Conservation (phyloP, 1,140 invertebrate species). For the Ips nitidus region DNA sequence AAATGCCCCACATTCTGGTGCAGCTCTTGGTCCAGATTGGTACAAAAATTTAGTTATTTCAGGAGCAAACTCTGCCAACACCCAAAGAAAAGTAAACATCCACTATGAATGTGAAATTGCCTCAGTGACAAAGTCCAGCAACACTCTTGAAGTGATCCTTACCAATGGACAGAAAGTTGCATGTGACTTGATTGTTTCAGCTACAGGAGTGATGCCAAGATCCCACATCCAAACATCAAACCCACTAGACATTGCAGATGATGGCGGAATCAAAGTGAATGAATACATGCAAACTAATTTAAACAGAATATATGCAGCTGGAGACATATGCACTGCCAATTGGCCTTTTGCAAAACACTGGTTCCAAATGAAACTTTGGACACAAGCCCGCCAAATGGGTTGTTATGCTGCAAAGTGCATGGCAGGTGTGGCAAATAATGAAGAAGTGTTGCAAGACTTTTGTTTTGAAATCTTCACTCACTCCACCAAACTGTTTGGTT, state of each 20-base stretch:
- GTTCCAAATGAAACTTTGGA: slow-evolving; percentile 98
- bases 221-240: slow-evolving; percentile 59
- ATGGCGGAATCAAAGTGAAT: slow-evolving; percentile 82
- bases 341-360: slow-evolving; percentile 84
- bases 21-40: slow-evolving; percentile 96
- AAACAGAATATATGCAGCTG: slow-evolving; percentile 86
- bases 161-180: slow-evolving; percentile 74
- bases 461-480: slow-evolving; percentile 98
- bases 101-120: slow-evolving; percentile 74
- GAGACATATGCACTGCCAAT: slow-evolving; percentile 83
- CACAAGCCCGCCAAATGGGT: slow-evolving; percentile 97
- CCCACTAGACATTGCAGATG: slow-evolving; percentile 62
- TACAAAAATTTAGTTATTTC: slow-evolving; percentile 69
- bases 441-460: slow-evolving; percentile 78
- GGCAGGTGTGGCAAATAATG: slow-evolving; percentile 63
- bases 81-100: slow-evolving; percentile 52
- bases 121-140: slow-evolving; percentile 53
- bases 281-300: slow-evolving; percentile 82
- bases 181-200: slow-evolving; percentile 93
- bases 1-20: slow-evolving; percentile 61
- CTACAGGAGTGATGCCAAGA: slow-evolving; percentile 87
- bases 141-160: slow-evolving; percentile 74
- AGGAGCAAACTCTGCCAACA: slow-evolving; percentile 59
- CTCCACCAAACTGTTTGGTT: slow-evolving; percentile 93
- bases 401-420: slow-evolving; percentile 90